These are phyloP conservation scores for Lamprologus tigripictilis DNA, from an alignment of 2,113 vertebrate genomes.

Conservation along the genomic window DNA sequence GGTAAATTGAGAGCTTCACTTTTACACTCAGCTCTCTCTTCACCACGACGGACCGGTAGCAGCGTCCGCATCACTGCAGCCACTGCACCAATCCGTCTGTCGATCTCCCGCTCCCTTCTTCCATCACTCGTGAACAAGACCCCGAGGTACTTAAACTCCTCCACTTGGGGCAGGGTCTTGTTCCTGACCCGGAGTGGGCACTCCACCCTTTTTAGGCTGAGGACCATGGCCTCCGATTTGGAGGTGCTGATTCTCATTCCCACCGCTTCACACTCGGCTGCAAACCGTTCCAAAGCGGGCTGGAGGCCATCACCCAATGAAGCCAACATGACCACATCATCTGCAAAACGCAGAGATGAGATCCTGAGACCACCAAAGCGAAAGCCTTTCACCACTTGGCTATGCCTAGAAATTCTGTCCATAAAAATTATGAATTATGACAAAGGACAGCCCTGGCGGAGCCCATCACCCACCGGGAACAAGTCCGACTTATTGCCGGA, in stretches of 20 bases:
- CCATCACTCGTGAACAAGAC: background rate
- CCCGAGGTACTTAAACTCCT: background rate
- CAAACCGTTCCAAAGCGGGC: accelerated
- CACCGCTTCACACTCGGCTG: background rate
- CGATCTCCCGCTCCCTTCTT: accelerated
- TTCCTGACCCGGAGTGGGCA: accelerated
- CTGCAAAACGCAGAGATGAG: background rate
- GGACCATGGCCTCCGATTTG: background rate
- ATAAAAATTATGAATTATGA: background rate
- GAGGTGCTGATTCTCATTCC: background rate
- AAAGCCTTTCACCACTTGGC: accelerated
- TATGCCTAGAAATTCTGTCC: accelerated
- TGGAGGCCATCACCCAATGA: accelerated
- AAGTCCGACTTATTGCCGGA: accelerated
- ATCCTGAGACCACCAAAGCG: accelerated
- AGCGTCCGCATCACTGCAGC: accelerated
- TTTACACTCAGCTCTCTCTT: background rate
- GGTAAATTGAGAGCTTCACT: background rate
- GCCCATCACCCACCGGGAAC: background rate
- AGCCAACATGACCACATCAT: accelerated
- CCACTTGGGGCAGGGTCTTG: accelerated
- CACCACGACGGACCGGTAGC: accelerated
- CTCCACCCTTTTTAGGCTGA: accelerated
- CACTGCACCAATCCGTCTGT: accelerated
- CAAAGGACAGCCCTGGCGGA: accelerated